Evolutionary conservation across 2,888 invertebrate genomes (phyloP).

Genomic region (Caenorhabditis afra): DNA sequence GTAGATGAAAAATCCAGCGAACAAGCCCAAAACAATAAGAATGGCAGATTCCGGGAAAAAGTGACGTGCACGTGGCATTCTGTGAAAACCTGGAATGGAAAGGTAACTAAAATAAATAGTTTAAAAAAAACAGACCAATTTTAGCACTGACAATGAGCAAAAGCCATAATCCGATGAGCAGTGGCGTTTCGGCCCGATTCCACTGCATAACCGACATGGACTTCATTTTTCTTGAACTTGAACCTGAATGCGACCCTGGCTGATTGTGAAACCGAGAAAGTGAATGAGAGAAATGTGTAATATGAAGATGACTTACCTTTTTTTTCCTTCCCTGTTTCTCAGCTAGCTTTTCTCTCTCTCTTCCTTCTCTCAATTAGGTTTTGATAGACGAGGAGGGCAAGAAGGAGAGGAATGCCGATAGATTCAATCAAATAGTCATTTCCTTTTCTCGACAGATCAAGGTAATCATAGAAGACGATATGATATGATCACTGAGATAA

Average conservation of each 20-base stretch:
- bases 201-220: conserved; percentile 58
- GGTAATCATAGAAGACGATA: conserved; percentile 40
- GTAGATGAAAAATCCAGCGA: conserved; percentile 67
- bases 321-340: no score
- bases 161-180: conserved; percentile 72
- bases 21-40: conserved; percentile 67
- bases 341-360: conserved; percentile 16
- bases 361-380: conserved; percentile 25
- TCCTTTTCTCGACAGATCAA: conserved; percentile 43
- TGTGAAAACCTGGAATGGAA: conserved; percentile 65
- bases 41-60: conserved; percentile 73
- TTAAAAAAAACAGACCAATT: conserved; percentile 40
- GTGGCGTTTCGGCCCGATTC: conserved; percentile 75
- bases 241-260: background rate
- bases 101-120: background rate
- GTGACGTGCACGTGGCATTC: conserved; percentile 50
- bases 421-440: conserved; percentile 55
- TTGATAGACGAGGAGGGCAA: no score
- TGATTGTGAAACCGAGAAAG: conserved; percentile 6
- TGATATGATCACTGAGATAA: conserved; percentile 50
- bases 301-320: conserved; percentile 22
- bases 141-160: conserved; percentile 69
- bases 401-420: conserved; percentile 33
- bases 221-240: conserved; percentile 12
- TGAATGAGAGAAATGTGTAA: no score